phyloP scores from a whole-genome alignment of 2,113 vertebrate species.

The Spilogale gracilis region DNA sequence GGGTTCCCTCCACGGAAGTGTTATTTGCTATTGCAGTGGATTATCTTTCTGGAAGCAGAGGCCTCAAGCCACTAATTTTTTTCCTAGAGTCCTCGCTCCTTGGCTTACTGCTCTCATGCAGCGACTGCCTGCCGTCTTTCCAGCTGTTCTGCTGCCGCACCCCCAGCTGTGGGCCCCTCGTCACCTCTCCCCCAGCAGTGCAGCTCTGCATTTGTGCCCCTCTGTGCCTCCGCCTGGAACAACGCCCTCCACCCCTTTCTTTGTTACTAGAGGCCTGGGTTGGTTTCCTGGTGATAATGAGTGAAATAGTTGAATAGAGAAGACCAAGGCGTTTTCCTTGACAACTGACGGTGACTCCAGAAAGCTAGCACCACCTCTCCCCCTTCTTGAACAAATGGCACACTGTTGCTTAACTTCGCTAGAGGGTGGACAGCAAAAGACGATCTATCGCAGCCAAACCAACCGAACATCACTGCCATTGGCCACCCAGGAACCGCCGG shows the following conservation, averaged over 20 bases:
- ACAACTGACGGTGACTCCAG: neutral
- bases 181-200: too few relatives aligned
- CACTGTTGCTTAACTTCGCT: neutral
- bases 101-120: neutral
- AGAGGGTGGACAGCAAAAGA: neutral
- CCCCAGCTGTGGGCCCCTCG: neutral
- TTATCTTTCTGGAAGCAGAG: neutral
- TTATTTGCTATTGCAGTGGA: fast-evolving
- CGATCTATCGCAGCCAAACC: neutral
- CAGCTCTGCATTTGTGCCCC: neutral
- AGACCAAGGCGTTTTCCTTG: neutral
- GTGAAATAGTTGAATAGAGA: neutral
- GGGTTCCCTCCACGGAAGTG: neutral
- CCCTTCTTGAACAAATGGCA: neutral
- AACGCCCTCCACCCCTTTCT: neutral
- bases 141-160: neutral
- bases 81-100: neutral
- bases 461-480: fast-evolving
- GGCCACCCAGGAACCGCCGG: neutral
- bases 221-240: neutral
- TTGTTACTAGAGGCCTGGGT: neutral
- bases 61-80: neutral
- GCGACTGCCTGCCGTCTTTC: neutral
- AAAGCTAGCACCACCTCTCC: neutral
- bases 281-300: neutral